Conservation (phyloP, 2,888 invertebrate species). For the Ethmia dodecea region DNA sequence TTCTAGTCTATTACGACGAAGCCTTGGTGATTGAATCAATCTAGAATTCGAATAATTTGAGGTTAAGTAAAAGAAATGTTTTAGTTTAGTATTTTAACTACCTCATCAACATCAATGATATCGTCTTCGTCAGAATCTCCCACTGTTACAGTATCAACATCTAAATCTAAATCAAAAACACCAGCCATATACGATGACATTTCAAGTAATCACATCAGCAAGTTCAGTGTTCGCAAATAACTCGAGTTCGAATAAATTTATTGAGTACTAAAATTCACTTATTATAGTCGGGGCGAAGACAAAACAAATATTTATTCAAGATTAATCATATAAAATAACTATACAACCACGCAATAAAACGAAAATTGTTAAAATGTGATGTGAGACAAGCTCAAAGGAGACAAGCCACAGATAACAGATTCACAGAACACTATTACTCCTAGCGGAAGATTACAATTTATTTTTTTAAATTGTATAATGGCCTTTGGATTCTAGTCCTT, state of each 20-base stretch:
- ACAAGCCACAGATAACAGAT: no score
- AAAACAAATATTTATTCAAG: no score
- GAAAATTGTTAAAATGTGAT: no score
- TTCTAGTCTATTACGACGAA: constrained; percentile 31
- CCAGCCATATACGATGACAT: constrained; percentile 86
- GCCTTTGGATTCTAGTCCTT: no score
- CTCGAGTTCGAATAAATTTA: not conserved
- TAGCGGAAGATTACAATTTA: no score
- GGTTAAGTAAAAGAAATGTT: constrained; percentile 30
- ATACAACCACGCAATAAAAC: no score
- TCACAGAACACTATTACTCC: no score
- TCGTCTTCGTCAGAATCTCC: constrained; percentile 93
- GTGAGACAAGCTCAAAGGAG: no score
- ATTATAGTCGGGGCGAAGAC: no score
- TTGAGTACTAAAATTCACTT: no score
- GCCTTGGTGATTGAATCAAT: constrained; percentile 63
- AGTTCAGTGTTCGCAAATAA: constrained; percentile 26
- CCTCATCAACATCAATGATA: constrained; percentile 92
- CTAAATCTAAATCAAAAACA: constrained; percentile 95
- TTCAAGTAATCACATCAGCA: constrained; percentile 72
- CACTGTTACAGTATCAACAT: constrained; percentile 78
- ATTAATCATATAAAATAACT: no score
- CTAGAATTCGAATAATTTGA: constrained; percentile 75
- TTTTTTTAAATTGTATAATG: no score
- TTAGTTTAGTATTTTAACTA: constrained; percentile 56